Conservation (phyloP, 2,113 vertebrate species). For the Fregata magnificens region DNA sequence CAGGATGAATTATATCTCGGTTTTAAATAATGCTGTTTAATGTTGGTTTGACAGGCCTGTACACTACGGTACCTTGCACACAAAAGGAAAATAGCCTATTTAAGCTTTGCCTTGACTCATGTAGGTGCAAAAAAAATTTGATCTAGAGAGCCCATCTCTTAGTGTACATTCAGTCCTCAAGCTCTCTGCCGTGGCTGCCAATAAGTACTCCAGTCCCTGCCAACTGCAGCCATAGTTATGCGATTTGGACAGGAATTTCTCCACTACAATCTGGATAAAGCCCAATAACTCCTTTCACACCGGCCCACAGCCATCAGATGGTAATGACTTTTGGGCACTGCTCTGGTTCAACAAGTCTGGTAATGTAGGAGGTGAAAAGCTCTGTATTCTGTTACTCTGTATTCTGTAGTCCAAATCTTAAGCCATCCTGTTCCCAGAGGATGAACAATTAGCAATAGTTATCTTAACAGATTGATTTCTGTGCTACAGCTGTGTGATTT, state of each 20-base stretch:
- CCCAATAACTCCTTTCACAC: slow-evolving; percentile 29
- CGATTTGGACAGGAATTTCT: slow-evolving; percentile 13
- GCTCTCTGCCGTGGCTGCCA: neutral
- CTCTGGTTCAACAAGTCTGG: neutral
- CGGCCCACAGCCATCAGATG: neutral
- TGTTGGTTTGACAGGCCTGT: neutral
- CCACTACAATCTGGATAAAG: slow-evolving; percentile 30
- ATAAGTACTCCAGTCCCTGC: neutral
- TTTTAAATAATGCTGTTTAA: neutral
- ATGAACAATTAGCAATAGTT: slow-evolving; percentile 14
- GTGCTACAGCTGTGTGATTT: neutral
- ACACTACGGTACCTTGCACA: neutral
- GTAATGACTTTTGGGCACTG: slow-evolving; percentile 17
- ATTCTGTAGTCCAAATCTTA: neutral
- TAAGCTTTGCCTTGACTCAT: neutral
- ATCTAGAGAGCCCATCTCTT: neutral
- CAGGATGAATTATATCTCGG: neutral
- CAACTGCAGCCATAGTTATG: slow-evolving; percentile 21
- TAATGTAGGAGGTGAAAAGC: slow-evolving; percentile 23
- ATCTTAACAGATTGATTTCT: neutral
- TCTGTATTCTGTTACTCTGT: neutral
- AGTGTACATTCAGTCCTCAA: neutral
- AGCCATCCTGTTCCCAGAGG: neutral
- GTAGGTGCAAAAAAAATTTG: neutral
- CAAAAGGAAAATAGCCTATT: neutral